A percentile compares a stretch with the other conserved stretches of the same genome.
These are phyloP conservation scores for Varanus salvator DNA, from an alignment of 2,113 vertebrate genomes.

Conservation along the genomic window DNA sequence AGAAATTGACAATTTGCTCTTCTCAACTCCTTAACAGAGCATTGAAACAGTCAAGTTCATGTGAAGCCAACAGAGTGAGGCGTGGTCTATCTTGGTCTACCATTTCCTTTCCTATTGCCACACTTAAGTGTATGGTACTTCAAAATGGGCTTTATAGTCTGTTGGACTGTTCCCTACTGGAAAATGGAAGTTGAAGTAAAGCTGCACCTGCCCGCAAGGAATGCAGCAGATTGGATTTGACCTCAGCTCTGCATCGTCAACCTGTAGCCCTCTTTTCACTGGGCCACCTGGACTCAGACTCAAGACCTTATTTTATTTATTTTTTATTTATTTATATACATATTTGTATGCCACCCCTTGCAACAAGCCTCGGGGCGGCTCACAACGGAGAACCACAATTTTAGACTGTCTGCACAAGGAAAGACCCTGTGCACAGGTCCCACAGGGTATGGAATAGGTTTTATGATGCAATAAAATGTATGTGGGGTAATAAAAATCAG, in stretches of 20 bases:
- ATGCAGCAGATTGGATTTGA: not conserved
- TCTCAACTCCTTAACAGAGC: not conserved
- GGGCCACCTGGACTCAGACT: not conserved
- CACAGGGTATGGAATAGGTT: not conserved
- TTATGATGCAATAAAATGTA: slow-evolving; percentile 19
- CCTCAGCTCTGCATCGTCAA: not conserved
- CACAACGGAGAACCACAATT: no score
- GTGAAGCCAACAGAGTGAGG: not conserved
- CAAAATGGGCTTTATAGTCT: not conserved
- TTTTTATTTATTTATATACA: no score
- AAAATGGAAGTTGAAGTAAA: not conserved
- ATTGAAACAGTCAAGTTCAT: not conserved
- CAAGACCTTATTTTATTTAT: not conserved
- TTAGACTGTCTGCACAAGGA: not conserved
- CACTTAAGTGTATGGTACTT: not conserved
- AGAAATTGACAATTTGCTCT: not conserved
- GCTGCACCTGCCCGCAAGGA: not conserved
- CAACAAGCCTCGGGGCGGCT: no score
- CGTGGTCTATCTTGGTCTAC: not conserved
- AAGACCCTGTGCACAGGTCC: not conserved
- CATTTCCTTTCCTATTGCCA: no score
- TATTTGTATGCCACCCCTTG: no score
- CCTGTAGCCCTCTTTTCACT: not conserved
- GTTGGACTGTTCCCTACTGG: not conserved
- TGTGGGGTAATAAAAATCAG: not conserved